Evolutionary conservation across 92 coral and sea anemone species (phyloP), one percentile per base, ranked within the genome.

Genomic region (Epizoanthus rinbou): DNA sequence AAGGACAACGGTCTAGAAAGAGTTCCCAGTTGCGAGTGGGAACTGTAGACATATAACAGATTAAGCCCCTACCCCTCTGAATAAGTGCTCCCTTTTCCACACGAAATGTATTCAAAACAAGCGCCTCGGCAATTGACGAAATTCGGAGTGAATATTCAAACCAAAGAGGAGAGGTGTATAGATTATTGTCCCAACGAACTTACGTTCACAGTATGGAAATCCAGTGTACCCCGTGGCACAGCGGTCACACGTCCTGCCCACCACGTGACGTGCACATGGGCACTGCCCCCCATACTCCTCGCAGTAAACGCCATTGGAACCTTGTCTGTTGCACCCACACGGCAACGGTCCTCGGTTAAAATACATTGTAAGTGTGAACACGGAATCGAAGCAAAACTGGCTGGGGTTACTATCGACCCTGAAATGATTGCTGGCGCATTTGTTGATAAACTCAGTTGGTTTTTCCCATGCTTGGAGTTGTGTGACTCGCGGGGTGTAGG

Each of bases 241-340:
- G 69, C 86, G 91, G 59, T 89, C 87, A 60, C 99, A 97, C 45
- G 75, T 87, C 43, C 99, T 86, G 31, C 99, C 98, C 24, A 97
- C 94, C 18, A 97, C 91, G 76, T 90, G 83, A 15, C 85, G 74
- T 28, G 85, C 89, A 76, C 99, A 97, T 28, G 56, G 23, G 59
- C 99, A 97, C 83, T 94, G 98, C 7, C 99, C 99, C 18, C 98
- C 95, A 59, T 90, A 91, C 87, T 87, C 64, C 15, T 85, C 89
- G 74, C 99, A 97, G 64, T 65, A 56, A 53, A 74, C 45, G 59
- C 97, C 85, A 23, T 73, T 83, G 10, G 99, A 92, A 6, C 99
- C 99, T 8, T 63, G 65, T 1, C 81, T 69, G 74, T 90, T 88
- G 84, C 99, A 97, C n/a, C 72, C 70, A 72, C 99, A 97, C 41